These are phyloP conservation scores for Anableps anableps DNA, from an alignment of 2,797 vertebrate genomes.

Conservation along the genomic window DNA sequence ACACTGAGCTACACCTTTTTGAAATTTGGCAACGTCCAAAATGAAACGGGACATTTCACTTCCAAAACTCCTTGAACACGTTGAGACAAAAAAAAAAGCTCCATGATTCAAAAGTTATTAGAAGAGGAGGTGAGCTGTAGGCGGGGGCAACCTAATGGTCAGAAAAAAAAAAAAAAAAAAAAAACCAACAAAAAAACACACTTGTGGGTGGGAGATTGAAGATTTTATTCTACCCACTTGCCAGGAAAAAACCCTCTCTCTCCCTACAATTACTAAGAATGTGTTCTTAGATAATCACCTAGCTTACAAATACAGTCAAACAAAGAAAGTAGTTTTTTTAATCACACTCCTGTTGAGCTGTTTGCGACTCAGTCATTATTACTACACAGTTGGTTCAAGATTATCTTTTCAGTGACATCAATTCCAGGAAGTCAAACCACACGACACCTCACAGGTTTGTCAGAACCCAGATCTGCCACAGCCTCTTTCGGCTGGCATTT, in stretches of 20 bases:
- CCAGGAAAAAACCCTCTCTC: constrained; percentile 42
- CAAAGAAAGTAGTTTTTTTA: neutral
- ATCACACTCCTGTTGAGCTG: neutral
- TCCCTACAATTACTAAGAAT: constrained; percentile 18
- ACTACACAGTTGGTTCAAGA: neutral
- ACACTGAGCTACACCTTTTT: neutral
- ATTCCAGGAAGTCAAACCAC: constrained; percentile 17
- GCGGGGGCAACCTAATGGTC: constrained; percentile 16
- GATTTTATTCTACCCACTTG: constrained; percentile 25
- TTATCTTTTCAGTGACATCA: neutral
- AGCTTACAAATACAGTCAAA: constrained; percentile 4
- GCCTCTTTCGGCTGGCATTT: constrained; percentile 16
- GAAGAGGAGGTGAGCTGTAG: constrained; percentile 21
- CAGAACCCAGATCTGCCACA: constrained; percentile 16
- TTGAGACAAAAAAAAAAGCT: neutral
- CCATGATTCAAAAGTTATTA: constrained; percentile 11
- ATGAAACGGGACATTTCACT: neutral
- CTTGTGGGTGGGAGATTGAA: constrained; percentile 21
- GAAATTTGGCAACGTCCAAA: neutral
- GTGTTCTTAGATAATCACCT: constrained; percentile 45
- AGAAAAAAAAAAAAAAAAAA: constrained; percentile 2
- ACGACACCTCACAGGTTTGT: constrained; percentile 2
- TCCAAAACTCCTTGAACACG: neutral
- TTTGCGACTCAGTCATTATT: neutral
- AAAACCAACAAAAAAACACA: neutral